Conservation (phyloP, 2,888 invertebrate species). For the Pseudanteris insignis region DNA sequence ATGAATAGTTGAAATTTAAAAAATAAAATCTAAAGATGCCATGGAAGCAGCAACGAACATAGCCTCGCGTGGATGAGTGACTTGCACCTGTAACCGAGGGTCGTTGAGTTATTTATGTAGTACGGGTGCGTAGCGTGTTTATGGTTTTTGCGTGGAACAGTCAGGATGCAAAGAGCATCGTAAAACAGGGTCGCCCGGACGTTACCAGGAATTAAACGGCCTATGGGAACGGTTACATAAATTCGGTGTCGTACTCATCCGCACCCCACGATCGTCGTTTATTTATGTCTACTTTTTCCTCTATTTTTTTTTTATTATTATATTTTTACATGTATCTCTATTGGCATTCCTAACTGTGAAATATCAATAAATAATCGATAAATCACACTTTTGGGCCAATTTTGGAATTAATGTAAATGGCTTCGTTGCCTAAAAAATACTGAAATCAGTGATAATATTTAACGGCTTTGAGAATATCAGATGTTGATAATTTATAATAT, state of each 20-base stretch:
- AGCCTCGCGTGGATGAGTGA: not conserved
- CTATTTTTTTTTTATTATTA: not conserved
- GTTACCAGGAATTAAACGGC: conserved; percentile 55
- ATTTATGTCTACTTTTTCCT: conserved; percentile 5
- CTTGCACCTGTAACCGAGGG: conserved; percentile 27
- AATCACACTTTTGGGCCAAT: conserved; percentile 1
- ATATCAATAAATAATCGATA: conserved; percentile 17
- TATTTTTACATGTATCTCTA: not conserved
- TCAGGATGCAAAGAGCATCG: conserved; percentile 56
- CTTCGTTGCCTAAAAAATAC: no score
- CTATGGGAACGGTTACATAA: conserved; percentile 48
- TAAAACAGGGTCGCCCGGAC: conserved; percentile 53
- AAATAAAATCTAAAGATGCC: conserved; percentile 34
- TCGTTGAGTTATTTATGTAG: conserved; percentile 57
- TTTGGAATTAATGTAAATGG: no score
- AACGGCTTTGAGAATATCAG: no score
- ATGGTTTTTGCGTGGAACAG: conserved; percentile 52
- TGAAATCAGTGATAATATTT: no score
- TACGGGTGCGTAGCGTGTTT: conserved; percentile 56
- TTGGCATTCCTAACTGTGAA: not conserved
- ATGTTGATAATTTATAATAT: no score
- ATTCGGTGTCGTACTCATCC: conserved; percentile 27
- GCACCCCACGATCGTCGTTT: conserved; percentile 19
- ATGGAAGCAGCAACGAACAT: conserved; percentile 9
- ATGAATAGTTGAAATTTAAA: no score